Base-by-base conservation (phyloP, 35 echinoderm and acorn worm species). In the Apostichopus californicus region DNA sequence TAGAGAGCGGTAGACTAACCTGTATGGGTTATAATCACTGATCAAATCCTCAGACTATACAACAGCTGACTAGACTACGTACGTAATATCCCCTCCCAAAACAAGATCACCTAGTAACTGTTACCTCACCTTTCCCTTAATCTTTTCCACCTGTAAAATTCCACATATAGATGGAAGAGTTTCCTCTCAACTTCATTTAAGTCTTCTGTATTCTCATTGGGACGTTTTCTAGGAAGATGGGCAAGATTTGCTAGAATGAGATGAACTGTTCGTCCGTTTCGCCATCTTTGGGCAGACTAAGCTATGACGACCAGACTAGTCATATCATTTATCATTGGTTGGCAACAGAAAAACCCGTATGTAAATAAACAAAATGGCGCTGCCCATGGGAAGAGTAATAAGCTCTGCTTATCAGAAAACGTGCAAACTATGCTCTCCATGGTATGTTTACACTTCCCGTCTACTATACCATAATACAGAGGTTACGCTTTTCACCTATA, bases 351-450 rank as follows among this genome's bases (percentile, higher is more conserved):
- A 79, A 22, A 8, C 89, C 89, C 89, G 89, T 77, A 91, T 91
- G 89, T 89, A 89, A 91, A 91, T 79, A 91, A 79, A 78, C 88
- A 96, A 96, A 57, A 96, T 96, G 95, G 95, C 95, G 92, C 88
- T 92, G 95, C 83, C 92, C 95, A 95, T 79, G 91, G 59, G 77
- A 56, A 18, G 14, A 1, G 26, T 91, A 0, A 4, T n/a, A 2
- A 77, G 5, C 58, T 53, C 5, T 79, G 55, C 15, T 21, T 82
- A 10, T 57, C 34, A 57, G 80, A 53, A 82, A 82, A 24, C 28
- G 12, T 22, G n/a, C 71, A 75, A 75, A 75, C 11, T 75, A 21
- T 22, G 7, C 15, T 75, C 71, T 22, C 21, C 71, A 13, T 75
- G 71, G 71, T 75, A 75, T 75, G 15, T 20, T 68, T 9, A 46